phyloP scores from a whole-genome alignment of 2,797 vertebrate genomes.

The Zenarchopterus dispar region DNA sequence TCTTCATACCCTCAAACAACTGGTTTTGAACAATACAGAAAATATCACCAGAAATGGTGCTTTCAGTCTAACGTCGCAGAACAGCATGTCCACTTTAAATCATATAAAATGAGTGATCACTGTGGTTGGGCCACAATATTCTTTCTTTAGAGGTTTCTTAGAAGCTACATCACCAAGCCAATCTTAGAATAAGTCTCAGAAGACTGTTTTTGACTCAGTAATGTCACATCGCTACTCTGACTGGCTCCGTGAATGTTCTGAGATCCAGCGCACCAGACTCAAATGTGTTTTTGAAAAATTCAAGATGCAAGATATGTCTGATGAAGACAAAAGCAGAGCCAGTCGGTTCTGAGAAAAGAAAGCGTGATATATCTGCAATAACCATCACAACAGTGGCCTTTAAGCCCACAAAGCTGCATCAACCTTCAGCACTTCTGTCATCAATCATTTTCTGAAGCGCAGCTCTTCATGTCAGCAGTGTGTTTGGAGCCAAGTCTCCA shows the following conservation, averaged over 20 bases:
- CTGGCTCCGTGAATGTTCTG: background rate
- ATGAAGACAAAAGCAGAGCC: slow-evolving; percentile 9
- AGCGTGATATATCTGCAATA: slow-evolving; percentile 10
- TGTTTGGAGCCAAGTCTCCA: slow-evolving; percentile 23
- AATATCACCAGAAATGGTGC: too few species aligned
- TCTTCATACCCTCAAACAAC: too few species aligned
- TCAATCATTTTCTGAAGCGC: slow-evolving; percentile 43
- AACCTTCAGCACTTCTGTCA: slow-evolving; percentile 40
- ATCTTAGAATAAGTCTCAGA: background rate
- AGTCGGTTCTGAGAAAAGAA: background rate
- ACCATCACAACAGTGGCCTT: slow-evolving; percentile 18
- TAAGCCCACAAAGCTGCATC: slow-evolving; percentile 17
- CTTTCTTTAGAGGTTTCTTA: too few species aligned
- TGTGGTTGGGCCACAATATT: too few species aligned
- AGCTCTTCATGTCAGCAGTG: slow-evolving; percentile 26
- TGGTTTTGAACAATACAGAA: too few species aligned
- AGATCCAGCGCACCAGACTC: background rate
- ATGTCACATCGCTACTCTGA: background rate
- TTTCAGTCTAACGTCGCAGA: too few species aligned
- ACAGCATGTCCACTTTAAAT: too few species aligned
- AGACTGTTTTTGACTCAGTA: background rate
- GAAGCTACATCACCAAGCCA: background rate
- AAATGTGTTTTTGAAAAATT: background rate
- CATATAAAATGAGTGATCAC: too few species aligned
- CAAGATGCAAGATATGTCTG: background rate